Evolutionary conservation across 2,113 vertebrate genomes (phyloP).

Genomic region (Gobio gobio): DNA sequence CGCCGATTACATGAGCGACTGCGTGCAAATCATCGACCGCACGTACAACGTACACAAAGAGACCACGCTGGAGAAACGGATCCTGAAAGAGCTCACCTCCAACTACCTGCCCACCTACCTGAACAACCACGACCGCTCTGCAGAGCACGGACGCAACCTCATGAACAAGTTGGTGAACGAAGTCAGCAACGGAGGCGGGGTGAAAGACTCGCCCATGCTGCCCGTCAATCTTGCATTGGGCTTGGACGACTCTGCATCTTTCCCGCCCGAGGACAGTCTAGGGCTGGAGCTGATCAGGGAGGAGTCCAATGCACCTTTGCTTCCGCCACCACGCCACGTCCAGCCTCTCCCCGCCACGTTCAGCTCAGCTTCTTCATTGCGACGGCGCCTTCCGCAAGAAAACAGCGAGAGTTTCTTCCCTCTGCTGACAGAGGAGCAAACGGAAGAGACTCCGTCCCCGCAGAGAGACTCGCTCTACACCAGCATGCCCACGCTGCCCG

Average conservation of each 20-base stretch:
- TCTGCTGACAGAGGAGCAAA: constrained; percentile 91
- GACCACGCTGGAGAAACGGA: constrained; percentile 97
- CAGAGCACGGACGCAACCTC: constrained; percentile 91
- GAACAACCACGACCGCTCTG: constrained; percentile 92
- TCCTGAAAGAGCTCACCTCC: constrained; percentile 98
- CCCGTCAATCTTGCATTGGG: constrained; percentile 39
- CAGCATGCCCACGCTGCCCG: constrained; percentile 91
- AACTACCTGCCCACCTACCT: constrained; percentile 98
- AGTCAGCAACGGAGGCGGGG: constrained; percentile 75
- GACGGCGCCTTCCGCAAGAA: constrained; percentile 90
- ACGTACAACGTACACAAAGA: constrained; percentile 90
- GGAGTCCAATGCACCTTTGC: constrained; percentile 87
- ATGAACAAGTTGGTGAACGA: constrained; percentile 97
- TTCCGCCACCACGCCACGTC: constrained; percentile 81
- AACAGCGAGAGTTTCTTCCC: constrained; percentile 98
- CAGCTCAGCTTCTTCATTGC: constrained; percentile 79
- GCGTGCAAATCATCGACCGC: constrained; percentile 97
- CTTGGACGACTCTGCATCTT: constrained; percentile 71
- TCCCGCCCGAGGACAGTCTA: constrained; percentile 75
- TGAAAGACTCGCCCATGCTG: constrained; percentile 41
- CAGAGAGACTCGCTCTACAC: constrained; percentile 95
- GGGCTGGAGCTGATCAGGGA: constrained; percentile 93
- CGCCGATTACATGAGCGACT: constrained; percentile 97
- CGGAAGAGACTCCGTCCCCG: constrained; percentile 85
- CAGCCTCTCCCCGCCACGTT: constrained; percentile 75